Evolutionary conservation across 2,797 vertebrate species (phyloP).

Genomic region (Holocentrus rufus): DNA sequence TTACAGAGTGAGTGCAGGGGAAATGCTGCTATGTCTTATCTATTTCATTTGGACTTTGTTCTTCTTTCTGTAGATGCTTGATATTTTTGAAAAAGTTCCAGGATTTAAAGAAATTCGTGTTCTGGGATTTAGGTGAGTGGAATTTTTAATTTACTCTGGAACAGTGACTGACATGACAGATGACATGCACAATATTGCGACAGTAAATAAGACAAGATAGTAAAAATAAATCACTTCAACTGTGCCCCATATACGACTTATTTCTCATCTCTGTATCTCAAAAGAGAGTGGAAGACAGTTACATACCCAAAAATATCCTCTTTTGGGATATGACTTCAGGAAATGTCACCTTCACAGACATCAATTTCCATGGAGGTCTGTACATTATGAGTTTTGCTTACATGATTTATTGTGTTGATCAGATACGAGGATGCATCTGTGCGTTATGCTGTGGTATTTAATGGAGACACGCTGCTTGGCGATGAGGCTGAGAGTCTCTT

Average conservation of each 20-base stretch:
- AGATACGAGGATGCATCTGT: conserved; percentile 87
- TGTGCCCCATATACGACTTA: conserved; percentile 5
- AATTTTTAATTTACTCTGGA: background rate
- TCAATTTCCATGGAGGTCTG: conserved; percentile 15
- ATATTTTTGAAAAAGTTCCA: conserved; percentile 89
- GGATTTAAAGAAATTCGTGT: conserved; percentile 93
- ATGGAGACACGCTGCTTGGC: conserved; percentile 83
- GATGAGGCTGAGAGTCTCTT: conserved; percentile 70
- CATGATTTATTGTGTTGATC: conserved; percentile 39
- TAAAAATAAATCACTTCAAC: conserved; percentile 13
- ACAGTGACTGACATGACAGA: too few species aligned
- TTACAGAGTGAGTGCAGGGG: too few species aligned
- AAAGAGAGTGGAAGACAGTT: conserved; percentile 7
- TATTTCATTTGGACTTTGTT: background rate
- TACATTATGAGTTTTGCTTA: conserved; percentile 38
- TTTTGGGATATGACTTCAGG: conserved; percentile 19
- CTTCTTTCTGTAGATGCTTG: conserved; percentile 84
- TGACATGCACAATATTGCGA: too few species aligned
- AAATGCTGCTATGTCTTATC: background rate
- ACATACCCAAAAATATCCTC: background rate
- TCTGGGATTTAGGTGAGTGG: conserved; percentile 91
- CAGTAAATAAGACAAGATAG: conserved; percentile 2
- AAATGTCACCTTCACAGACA: conserved; percentile 5
- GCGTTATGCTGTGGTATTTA: conserved; percentile 88
- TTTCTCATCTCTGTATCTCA: conserved; percentile 14